Percentiles rank a stretch among this genome's conserved stretches.
These are phyloP conservation scores for Megaceryle alcyon DNA, from an alignment of 2,797 vertebrate genomes.

Conservation along the genomic window DNA sequence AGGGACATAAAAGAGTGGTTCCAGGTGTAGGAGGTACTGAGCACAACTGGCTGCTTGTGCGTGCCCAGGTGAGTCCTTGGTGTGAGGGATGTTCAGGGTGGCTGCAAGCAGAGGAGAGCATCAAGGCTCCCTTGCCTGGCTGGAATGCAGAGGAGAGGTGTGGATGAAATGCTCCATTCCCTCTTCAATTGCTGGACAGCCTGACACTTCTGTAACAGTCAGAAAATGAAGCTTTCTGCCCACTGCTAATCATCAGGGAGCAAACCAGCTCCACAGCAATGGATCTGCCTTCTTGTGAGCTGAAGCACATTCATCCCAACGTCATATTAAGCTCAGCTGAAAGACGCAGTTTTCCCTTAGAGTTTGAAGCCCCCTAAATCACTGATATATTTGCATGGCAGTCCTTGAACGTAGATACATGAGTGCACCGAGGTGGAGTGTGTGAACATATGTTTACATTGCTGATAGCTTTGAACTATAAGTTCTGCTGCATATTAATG, in stretches of 20 bases:
- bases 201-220: fast-evolving
- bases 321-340: background rate
- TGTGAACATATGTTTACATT: constrained; percentile 76
- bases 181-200: background rate
- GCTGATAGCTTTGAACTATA: constrained; percentile 76
- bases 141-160: background rate
- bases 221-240: background rate
- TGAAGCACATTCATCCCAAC: background rate
- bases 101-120: background rate
- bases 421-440: constrained; percentile 27
- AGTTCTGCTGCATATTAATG: constrained; percentile 79
- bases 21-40: background rate
- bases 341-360: background rate
- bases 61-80: background rate
- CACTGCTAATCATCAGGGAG: background rate
- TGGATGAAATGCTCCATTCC: background rate
- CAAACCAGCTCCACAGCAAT: background rate
- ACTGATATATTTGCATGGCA: background rate
- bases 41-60: background rate
- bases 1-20: background rate
- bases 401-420: constrained; percentile 7
- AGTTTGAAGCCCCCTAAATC: background rate
- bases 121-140: fast-evolving
- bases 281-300: background rate
- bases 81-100: background rate